phyloP scores from a whole-genome alignment of 2,113 vertebrate genomes.

The Cercopithecus mona region DNA sequence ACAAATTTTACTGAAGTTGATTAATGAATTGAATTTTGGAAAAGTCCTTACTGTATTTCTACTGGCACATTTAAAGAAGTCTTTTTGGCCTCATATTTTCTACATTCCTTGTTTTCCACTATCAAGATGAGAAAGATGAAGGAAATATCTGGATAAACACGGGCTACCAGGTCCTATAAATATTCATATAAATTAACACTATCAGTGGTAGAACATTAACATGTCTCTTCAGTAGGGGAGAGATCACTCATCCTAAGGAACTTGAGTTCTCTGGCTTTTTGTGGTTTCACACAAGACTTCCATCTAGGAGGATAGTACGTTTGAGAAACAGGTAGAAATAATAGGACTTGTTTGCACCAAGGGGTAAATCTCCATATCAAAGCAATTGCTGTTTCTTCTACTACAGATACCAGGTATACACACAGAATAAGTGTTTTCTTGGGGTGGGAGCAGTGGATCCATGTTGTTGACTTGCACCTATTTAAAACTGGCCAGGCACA shows the following conservation, averaged over 20 bases:
- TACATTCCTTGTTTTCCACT: neutral
- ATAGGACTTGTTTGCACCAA: neutral
- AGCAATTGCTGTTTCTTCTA: neutral
- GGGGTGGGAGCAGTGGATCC: accelerated
- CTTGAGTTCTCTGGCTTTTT: neutral
- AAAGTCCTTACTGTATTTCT: neutral
- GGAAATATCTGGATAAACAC: neutral
- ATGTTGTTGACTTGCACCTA: neutral
- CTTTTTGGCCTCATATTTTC: neutral
- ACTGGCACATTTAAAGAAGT: neutral
- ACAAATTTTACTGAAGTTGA: neutral
- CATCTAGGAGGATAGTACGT: neutral
- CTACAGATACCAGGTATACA: neutral
- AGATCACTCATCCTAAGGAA: neutral
- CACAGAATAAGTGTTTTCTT: neutral
- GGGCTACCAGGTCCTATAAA: neutral
- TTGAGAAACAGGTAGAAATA: neutral
- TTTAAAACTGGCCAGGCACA: neutral
- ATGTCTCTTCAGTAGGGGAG: neutral
- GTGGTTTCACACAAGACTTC: neutral
- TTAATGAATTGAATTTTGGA: neutral
- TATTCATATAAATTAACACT: neutral
- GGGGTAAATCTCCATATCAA: neutral
- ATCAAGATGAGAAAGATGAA: neutral
- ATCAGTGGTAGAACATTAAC: neutral